phyloP scores from a whole-genome alignment of 1,140 invertebrate genomes.

The Ceratina calcarata region DNA sequence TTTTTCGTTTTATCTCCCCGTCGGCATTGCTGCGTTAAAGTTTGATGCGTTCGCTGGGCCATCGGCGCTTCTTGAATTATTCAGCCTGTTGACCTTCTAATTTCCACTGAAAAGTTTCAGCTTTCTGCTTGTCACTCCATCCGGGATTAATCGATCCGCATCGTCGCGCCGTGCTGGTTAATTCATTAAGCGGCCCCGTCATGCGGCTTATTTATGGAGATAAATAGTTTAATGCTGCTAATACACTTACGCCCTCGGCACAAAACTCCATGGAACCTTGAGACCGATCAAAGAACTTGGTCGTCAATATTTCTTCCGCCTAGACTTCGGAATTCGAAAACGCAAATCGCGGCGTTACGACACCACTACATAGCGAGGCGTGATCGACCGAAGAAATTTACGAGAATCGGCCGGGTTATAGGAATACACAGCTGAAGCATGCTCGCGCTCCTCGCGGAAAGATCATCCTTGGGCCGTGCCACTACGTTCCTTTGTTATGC shows the following conservation, averaged over 20 bases:
- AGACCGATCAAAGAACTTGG: no score
- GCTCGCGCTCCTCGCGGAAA: constrained; percentile 12
- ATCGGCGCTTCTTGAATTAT: not conserved
- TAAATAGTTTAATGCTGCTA: no score
- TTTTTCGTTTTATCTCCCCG: constrained; percentile 14
- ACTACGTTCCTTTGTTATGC: constrained; percentile 36
- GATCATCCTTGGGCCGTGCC: constrained; percentile 29
- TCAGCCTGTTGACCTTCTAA: not conserved
- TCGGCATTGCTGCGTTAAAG: not conserved
- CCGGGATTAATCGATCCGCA: not conserved
- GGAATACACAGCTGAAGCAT: not conserved
- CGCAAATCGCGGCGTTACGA: no score
- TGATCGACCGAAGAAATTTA: not conserved
- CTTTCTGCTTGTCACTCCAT: not conserved
- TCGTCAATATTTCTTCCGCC: no score
- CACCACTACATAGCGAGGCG: no score
- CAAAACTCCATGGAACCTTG: no score
- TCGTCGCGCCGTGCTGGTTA: not conserved
- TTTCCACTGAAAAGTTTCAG: not conserved
- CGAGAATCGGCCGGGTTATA: not conserved
- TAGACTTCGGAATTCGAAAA: no score
- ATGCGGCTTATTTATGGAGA: not conserved
- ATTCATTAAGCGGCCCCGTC: not conserved
- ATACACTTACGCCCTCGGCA: no score
- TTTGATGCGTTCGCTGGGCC: not conserved